Conservation (phyloP, 2,797 vertebrate species). For the Brachyalestes nurse region DNA sequence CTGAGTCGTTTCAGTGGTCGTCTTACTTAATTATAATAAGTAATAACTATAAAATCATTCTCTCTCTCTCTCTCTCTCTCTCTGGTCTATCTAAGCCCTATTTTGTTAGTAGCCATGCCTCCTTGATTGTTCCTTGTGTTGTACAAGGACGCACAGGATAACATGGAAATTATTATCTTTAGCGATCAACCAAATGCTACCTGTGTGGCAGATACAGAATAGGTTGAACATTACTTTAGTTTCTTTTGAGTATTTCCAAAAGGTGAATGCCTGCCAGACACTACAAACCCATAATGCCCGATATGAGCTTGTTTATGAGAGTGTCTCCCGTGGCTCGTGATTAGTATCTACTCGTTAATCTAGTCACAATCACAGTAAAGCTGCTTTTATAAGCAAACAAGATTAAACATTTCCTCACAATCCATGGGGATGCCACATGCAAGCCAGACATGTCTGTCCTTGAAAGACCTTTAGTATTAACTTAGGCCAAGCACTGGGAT, state of each 20-base stretch:
- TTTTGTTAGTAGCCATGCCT: background rate
- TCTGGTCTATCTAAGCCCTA: background rate
- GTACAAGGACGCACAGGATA: background rate
- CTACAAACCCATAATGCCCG: background rate
- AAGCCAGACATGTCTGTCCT: background rate
- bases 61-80: no score
- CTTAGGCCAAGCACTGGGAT: background rate
- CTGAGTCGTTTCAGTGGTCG: background rate
- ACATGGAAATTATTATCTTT: background rate
- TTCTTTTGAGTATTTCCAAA: background rate
- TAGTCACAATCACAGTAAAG: background rate
- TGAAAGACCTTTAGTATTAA: background rate
- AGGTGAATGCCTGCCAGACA: background rate
- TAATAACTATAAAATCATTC: no score
- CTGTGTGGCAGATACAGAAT: background rate
- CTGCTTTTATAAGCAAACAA: background rate
- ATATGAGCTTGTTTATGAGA: background rate
- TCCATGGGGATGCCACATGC: background rate
- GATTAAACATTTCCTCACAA: background rate
- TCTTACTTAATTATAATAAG: no score
- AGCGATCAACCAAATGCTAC: background rate
- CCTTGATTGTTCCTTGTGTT: no score
- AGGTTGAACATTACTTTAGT: background rate
- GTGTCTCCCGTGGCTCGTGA: background rate
- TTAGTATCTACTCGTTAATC: background rate